These are phyloP conservation scores for Timema cristinae DNA, from an alignment of 2,888 invertebrate species.

Conservation along the genomic window DNA sequence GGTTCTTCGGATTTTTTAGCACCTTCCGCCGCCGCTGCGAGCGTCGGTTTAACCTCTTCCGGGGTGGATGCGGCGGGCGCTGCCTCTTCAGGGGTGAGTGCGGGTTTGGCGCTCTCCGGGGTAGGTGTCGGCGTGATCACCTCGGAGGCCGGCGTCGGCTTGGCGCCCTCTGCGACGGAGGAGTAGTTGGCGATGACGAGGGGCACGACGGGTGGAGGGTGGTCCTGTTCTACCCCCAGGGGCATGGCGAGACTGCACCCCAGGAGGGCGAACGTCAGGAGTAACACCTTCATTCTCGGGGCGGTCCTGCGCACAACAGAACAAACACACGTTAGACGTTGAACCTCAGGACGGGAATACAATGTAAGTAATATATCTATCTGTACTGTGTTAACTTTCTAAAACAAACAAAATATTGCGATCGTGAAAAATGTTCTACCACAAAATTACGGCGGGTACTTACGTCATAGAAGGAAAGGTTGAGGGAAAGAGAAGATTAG, in stretches of 20 bases:
- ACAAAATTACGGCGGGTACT: no score
- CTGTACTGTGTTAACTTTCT: no score
- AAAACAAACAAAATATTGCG: no score
- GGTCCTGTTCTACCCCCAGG: conserved; percentile 43
- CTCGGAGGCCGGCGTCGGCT: conserved; percentile 33
- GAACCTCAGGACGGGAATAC: no score
- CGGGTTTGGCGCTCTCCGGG: conserved; percentile 28
- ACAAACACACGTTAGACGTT: no score
- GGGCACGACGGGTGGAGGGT: conserved; percentile 37
- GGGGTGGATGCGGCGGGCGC: conserved; percentile 18
- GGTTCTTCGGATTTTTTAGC: neutral
- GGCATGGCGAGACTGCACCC: conserved; percentile 53
- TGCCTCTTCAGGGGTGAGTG: conserved; percentile 28
- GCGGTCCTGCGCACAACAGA: no score
- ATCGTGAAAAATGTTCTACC: no score
- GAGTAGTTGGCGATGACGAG: conserved; percentile 46
- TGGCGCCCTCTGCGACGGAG: conserved; percentile 39
- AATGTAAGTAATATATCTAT: no score
- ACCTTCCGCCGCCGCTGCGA: conserved; percentile 10
- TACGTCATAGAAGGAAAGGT: no score
- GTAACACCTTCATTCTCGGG: conserved; percentile 58
- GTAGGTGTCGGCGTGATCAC: conserved; percentile 40
- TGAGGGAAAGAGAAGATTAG: no score
- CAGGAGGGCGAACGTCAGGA: conserved; percentile 56
- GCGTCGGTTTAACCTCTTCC: conserved; percentile 17